These are phyloP conservation scores for Cephus pulcher DNA, from an alignment of 2,888 invertebrate species.

Conservation along the genomic window DNA sequence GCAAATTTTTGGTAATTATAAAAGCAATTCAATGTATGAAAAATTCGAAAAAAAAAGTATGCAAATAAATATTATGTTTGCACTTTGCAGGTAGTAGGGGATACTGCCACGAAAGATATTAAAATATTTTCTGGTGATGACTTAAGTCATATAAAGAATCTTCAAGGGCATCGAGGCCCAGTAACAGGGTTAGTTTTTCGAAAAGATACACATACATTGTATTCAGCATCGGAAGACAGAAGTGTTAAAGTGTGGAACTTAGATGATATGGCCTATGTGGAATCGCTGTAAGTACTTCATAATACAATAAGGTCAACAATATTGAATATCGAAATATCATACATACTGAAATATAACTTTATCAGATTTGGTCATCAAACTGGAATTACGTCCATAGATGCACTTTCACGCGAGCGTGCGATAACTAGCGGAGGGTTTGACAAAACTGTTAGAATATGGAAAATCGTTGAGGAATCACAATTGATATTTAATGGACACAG, in stretches of 20 bases:
- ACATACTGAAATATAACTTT: constrained; percentile 11
- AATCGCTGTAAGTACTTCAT: constrained; percentile 76
- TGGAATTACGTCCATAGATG: constrained; percentile 87
- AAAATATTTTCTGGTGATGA: constrained; percentile 87
- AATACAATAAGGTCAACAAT: background rate
- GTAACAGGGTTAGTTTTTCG: constrained; percentile 87
- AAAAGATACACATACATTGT: constrained; percentile 86
- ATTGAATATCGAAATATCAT: constrained; percentile 1
- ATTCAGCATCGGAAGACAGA: constrained; percentile 81
- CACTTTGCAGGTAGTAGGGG: constrained; percentile 74
- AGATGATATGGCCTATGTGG: constrained; percentile 96
- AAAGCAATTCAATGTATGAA: background rate
- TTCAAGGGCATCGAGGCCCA: constrained; percentile 81
- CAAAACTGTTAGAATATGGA: constrained; percentile 91
- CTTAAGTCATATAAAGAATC: constrained; percentile 81
- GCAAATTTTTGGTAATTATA: constrained; percentile 79
- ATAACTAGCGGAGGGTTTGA: constrained; percentile 93
- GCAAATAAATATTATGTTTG: constrained; percentile 8
- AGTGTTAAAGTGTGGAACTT: constrained; percentile 95
- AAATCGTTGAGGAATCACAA: constrained; percentile 96
- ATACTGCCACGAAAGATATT: constrained; percentile 75
- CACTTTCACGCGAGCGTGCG: constrained; percentile 85
- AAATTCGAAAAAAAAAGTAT: background rate
- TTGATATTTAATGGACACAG: constrained; percentile 89
- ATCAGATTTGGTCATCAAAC: constrained; percentile 88